Evolutionary conservation across 2,113 vertebrate species (phyloP).

Genomic region (Atrichornis clamosus): DNA sequence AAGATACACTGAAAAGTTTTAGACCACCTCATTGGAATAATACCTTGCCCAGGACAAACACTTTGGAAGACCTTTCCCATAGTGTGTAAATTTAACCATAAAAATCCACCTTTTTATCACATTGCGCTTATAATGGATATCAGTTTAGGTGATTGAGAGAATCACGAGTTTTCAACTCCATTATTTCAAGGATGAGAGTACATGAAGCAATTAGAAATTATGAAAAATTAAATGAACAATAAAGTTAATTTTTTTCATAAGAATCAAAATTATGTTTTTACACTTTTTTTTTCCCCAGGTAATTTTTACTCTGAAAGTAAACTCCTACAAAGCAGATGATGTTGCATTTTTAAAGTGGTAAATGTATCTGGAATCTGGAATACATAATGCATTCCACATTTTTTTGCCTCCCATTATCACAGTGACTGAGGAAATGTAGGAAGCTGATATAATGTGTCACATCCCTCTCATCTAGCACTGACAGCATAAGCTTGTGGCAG

Average conservation of each 20-base stretch:
- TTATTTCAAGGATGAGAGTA: not conserved
- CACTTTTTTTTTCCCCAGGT: not conserved
- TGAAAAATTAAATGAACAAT: not conserved
- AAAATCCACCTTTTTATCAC: not conserved
- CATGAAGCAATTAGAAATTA: not conserved
- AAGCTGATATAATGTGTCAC: not conserved
- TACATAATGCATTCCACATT: not conserved
- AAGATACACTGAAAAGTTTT: not conserved
- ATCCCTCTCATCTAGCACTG: not conserved
- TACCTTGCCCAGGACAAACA: not conserved
- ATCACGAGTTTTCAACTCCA: not conserved
- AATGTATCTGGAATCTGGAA: not conserved
- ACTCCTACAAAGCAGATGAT: not conserved
- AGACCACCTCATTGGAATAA: not conserved
- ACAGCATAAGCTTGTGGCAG: not conserved
- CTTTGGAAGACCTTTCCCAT: not conserved
- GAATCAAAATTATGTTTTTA: not conserved
- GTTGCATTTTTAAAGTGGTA: not conserved
- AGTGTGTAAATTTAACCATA: not conserved
- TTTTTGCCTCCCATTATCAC: fast-evolving
- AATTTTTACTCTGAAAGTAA: not conserved
- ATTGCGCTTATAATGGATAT: not conserved
- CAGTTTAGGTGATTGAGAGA: not conserved
- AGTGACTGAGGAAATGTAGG: not conserved
- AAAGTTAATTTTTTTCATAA: not conserved